Evolutionary conservation across 2,113 vertebrate genomes (phyloP).

Genomic region (Periophthalmodon schlosseri): DNA sequence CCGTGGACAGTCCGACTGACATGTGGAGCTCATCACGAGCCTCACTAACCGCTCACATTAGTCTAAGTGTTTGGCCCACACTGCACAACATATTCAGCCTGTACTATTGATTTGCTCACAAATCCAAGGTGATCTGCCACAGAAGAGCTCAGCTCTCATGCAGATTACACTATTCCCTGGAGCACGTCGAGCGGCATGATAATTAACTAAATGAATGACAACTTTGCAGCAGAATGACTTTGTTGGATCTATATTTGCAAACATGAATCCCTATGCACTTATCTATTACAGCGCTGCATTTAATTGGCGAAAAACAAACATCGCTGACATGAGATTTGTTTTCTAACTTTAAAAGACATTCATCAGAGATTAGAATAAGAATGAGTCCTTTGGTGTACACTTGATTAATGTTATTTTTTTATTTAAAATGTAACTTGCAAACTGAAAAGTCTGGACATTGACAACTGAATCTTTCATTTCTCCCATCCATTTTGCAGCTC

Average conservation of each 20-base stretch:
- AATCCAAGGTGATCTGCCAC: constrained; percentile 66
- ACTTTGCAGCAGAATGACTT: constrained; percentile 33
- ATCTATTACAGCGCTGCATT: constrained; percentile 15
- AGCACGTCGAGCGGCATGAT: constrained; percentile 30
- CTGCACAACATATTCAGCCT: constrained; percentile 45
- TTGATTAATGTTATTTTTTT: too few relatives aligned
- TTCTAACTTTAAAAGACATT: constrained; percentile 6
- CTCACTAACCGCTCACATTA: constrained; percentile 55
- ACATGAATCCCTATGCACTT: constrained; percentile 13
- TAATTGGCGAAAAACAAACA: constrained; percentile 10
- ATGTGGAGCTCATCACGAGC: constrained; percentile 48
- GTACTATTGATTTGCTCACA: constrained; percentile 68
- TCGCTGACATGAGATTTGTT: constrained; percentile 12
- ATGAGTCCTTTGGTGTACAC: too few relatives aligned
- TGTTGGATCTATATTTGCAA: constrained; percentile 32
- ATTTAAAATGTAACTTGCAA: background rate
- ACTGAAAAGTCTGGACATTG: background rate
- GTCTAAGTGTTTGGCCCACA: constrained; percentile 47
- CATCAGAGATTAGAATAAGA: background rate
- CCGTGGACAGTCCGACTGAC: constrained; percentile 36
- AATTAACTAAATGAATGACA: constrained; percentile 57
- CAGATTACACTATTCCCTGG: constrained; percentile 60
- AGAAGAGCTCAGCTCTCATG: constrained; percentile 46
- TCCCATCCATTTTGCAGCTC: background rate
- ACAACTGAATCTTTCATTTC: background rate